A percentile compares a stretch with the other conserved stretches of the same genome.
Evolutionary conservation across 1,140 invertebrate species (phyloP).

Genomic region (Lordiphosa stackelbergi): DNA sequence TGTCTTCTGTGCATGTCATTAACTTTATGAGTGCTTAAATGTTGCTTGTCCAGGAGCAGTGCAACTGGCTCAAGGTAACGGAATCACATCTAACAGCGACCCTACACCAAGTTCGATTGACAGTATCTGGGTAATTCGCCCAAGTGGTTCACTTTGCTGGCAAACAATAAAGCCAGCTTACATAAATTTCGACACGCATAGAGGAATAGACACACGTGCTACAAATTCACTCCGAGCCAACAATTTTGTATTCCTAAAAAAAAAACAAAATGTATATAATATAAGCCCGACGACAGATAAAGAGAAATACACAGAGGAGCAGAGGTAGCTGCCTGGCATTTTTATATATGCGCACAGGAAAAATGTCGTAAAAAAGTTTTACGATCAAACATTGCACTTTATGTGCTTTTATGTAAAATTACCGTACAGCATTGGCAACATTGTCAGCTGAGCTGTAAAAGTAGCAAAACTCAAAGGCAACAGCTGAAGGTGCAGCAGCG

Average conservation of each 20-base stretch:
- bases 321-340: constrained; percentile 43
- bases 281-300: constrained; percentile 67
- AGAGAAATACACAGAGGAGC: constrained; percentile 53
- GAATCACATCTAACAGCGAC: constrained; percentile 49
- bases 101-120: constrained; percentile 29
- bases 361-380: constrained; percentile 76
- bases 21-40: constrained; percentile 73
- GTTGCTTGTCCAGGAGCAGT: constrained; percentile 19
- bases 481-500: constrained; percentile 42
- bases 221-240: constrained; percentile 72
- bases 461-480: constrained; percentile 44
- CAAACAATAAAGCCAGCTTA: constrained; percentile 61
- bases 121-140: constrained; percentile 51
- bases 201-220: constrained; percentile 60
- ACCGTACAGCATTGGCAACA: constrained; percentile 74
- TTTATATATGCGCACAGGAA: constrained; percentile 74
- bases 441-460: constrained; percentile 75
- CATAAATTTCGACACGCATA: constrained; percentile 60
- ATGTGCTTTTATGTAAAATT: constrained; percentile 76
- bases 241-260: constrained; percentile 35
- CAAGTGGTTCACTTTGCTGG: constrained; percentile 70
- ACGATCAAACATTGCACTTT: constrained; percentile 75
- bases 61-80: constrained; percentile 59
- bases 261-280: constrained; percentile 37
- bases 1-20: constrained; percentile 63